A percentile compares a stretch with the other conserved stretches of the same genome.
These are phyloP conservation scores for Camelus dromedarius DNA, from an alignment of 2,113 vertebrate genomes.

Conservation along the genomic window DNA sequence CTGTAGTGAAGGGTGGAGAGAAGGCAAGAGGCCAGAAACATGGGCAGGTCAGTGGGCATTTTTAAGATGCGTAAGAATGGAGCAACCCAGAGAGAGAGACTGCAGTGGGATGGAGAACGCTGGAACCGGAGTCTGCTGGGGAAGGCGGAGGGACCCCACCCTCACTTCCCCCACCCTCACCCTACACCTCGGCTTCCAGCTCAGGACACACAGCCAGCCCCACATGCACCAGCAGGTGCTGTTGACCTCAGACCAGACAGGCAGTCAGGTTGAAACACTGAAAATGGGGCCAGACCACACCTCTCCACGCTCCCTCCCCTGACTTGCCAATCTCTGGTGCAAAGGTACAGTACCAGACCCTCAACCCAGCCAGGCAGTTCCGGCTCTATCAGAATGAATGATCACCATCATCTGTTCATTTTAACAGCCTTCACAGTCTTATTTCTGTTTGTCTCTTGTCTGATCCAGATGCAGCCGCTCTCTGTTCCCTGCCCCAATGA, in stretches of 20 bases:
- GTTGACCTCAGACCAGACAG: neutral
- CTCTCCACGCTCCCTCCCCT: neutral
- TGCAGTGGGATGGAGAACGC: neutral
- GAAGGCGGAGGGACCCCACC: neutral
- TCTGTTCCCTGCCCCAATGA: conserved; percentile 91
- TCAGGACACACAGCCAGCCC: neutral
- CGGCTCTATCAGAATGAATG: conserved; percentile 31
- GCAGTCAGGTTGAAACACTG: neutral
- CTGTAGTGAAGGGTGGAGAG: neutral
- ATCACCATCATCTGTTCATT: conserved; percentile 35
- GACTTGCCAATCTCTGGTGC: neutral
- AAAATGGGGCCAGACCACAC: neutral
- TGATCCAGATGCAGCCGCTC: conserved; percentile 87
- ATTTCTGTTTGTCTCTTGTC: conserved; percentile 82
- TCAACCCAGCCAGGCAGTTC: conserved; percentile 19
- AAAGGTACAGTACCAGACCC: neutral
- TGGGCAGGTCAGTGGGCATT: neutral
- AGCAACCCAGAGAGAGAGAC: neutral
- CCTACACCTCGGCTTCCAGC: neutral
- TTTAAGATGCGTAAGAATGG: neutral
- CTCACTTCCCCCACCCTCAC: neutral
- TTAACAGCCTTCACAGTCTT: conserved; percentile 58
- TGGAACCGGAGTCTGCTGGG: neutral
- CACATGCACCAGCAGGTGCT: neutral
- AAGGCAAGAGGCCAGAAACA: neutral